These are phyloP conservation scores for Papilio polyxenes DNA, from an alignment of 1,140 invertebrate species.

Conservation along the genomic window DNA sequence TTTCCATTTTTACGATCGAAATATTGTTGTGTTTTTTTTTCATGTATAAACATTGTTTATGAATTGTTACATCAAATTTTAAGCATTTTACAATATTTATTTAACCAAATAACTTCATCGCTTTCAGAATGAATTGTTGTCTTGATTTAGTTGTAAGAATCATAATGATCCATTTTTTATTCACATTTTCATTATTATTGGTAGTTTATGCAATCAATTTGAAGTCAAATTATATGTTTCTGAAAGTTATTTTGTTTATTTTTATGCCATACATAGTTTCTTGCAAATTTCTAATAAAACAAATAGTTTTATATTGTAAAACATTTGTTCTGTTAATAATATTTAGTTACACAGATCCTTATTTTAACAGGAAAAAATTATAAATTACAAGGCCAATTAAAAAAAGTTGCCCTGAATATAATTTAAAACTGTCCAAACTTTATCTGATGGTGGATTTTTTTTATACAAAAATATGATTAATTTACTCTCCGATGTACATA, in stretches of 20 bases:
- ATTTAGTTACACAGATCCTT: too few relatives aligned
- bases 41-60: neutral
- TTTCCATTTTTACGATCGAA: neutral
- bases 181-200: neutral
- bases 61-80: neutral
- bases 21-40: neutral
- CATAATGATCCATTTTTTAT: conserved; percentile 7
- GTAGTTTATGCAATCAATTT: neutral
- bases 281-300: neutral
- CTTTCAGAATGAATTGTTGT: neutral
- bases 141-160: conserved; percentile 1
- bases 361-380: too few relatives aligned
- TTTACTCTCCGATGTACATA: neutral
- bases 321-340: too few relatives aligned
- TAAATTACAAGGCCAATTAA: too few relatives aligned
- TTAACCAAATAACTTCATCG: conserved; percentile 19
- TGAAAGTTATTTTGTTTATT: neutral
- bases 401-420: too few relatives aligned
- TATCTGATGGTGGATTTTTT: neutral
- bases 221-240: neutral
- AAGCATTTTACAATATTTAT: neutral
- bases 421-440: too few relatives aligned
- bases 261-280: neutral
- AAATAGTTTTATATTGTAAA: too few relatives aligned
- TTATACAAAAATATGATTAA: neutral